Evolutionary conservation across 2,888 invertebrate species (phyloP), one percentile per base, ranked within the genome.

Genomic region (Stenichneumon culpator): DNA sequence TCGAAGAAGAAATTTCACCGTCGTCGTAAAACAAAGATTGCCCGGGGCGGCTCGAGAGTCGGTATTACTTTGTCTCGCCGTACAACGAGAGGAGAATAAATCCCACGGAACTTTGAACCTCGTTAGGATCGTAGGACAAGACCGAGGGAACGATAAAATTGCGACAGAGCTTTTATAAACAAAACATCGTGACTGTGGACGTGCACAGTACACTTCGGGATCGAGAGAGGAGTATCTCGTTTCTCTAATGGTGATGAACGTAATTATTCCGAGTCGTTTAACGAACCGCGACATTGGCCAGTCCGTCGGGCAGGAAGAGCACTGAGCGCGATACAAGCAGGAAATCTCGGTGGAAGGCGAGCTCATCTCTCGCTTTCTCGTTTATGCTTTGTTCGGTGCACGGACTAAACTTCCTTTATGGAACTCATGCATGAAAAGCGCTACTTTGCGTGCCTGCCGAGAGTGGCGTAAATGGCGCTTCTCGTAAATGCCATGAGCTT

Each of bases 251-350:
- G 74, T 74, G 74, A 74, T 74, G 74, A 65, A 74, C 74, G 74
- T 74, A 74, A 74, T 74, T 74, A 74, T 74, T 74, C 74, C 74
- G 74, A 50, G 74, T 65, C 74, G 74, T 74, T 74, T 74, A 74
- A 74, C 74, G 74, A 74, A 74, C 74, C 74, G 74, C 74, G 74
- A 74, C 74, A 74, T 74, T 74, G 74, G 50, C 63, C 63, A 7
- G 74, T 22, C 28, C 14, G 74, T 65, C 63, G 22, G 22, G 44
- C 25, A 39, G 14, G 6, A 39, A 28, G 44, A 57, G 25, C 25
- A 28, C 1, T 28, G 47, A 70, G 47, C 79, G 70, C 50, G 50
- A 3, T 44, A 52, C n/a, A 3, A 47, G 74, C 50, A 16, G 60
- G 16, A 5, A 25, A 60, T 16, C 50, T 74, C 74, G 50, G n/a